phyloP scores from a whole-genome alignment of 2,113 vertebrate genomes.

The Salminus brasiliensis region DNA sequence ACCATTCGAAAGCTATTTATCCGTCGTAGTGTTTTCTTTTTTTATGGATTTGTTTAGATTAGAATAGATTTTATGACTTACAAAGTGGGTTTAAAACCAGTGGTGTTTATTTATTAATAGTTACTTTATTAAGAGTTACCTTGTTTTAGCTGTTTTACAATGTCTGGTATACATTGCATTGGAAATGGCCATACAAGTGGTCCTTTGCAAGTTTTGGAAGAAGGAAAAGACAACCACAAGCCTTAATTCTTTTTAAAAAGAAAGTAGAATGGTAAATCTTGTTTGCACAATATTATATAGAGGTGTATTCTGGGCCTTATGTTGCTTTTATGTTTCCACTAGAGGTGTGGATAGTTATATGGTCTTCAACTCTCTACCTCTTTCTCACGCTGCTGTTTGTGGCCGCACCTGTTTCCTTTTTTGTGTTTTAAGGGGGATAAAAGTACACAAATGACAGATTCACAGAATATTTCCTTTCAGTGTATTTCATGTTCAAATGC shows the following conservation, averaged over 20 bases:
- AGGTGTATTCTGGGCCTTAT: not conserved
- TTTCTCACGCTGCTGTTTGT: not conserved
- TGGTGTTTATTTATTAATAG: no score
- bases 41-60: not conserved
- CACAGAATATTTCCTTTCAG: not conserved
- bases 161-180: not conserved
- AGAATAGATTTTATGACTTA: not conserved
- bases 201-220: no score
- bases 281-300: not conserved
- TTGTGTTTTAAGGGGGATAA: not conserved
- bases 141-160: not conserved
- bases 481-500: not conserved
- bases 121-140: not conserved
- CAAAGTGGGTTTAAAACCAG: not conserved
- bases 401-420: not conserved
- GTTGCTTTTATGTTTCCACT: not conserved
- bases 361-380: not conserved
- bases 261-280: no score
- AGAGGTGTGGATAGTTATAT: not conserved
- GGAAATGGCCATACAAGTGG: not conserved
- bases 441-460: not conserved
- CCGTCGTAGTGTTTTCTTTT: not conserved
- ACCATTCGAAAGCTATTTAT: not conserved
- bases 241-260: not conserved
- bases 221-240: no score